Conservation (phyloP, 1,140 invertebrate genomes). For the Apis mellifera region Amel_HAv3.1 CM009942.2:3287001-3287500, state of each 20-base stretch:
- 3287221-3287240: background rate
- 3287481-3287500: constrained; percentile 47
- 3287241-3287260: background rate
- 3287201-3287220: background rate
- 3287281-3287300: background rate
- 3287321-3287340: background rate
- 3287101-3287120: constrained; percentile 11
- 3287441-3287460: constrained; percentile 35
- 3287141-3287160: background rate
- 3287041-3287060: constrained; percentile 27
- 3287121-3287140: constrained; percentile 14
- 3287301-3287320: constrained; percentile 15
- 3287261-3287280: constrained; percentile 9
- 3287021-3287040: constrained; percentile 43
- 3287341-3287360: background rate
- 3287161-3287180: constrained; percentile 7
- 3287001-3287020: constrained; percentile 37
- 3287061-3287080: constrained; percentile 45
- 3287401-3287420: constrained; percentile 22
- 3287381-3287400: constrained; percentile 11
- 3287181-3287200: background rate
- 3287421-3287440: constrained; percentile 50
- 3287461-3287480: constrained; percentile 57
- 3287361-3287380: background rate
- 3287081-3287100: constrained; percentile 35